These are phyloP conservation scores for Apis florea DNA, from an alignment of 1,140 invertebrate genomes.

Conservation along the genomic window DNA sequence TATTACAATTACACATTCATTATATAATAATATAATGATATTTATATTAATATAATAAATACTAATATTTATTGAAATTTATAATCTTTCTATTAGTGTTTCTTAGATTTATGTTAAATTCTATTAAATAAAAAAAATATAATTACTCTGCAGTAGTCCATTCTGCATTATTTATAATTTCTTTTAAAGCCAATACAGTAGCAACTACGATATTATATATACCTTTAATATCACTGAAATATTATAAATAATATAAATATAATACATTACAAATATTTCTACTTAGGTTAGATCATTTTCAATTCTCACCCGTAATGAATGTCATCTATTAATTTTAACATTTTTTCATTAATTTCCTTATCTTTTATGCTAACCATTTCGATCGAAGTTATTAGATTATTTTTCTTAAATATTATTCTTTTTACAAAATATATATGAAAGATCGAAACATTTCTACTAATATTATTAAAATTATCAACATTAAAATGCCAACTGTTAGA, in stretches of 20 bases:
- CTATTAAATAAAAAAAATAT: not conserved
- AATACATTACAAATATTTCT: constrained; percentile 42
- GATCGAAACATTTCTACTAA: not conserved
- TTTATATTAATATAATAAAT: too few relatives aligned
- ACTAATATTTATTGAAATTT: not conserved
- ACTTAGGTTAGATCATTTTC: constrained; percentile 40
- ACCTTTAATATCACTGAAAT: constrained; percentile 81
- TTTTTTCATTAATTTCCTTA: constrained; percentile 62
- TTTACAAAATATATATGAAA: not conserved
- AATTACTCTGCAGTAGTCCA: constrained; percentile 83
- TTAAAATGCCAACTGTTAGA: not conserved
- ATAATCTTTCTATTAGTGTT: not conserved
- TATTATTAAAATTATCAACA: not conserved
- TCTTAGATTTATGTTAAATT: not conserved
- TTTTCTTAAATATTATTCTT: not conserved
- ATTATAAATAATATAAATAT: constrained; percentile 12
- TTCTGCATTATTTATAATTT: constrained; percentile 81
- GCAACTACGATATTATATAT: constrained; percentile 83
- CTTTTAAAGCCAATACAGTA: constrained; percentile 82
- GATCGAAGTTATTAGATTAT: not conserved
- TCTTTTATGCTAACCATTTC: constrained; percentile 62
- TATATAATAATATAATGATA: too few relatives aligned
- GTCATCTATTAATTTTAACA: constrained; percentile 69
- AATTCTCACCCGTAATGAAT: constrained; percentile 74
- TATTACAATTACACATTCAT: too few relatives aligned